phyloP scores from a whole-genome alignment of 2,113 vertebrate species.

The Pomatorhinus ruficollis region DNA sequence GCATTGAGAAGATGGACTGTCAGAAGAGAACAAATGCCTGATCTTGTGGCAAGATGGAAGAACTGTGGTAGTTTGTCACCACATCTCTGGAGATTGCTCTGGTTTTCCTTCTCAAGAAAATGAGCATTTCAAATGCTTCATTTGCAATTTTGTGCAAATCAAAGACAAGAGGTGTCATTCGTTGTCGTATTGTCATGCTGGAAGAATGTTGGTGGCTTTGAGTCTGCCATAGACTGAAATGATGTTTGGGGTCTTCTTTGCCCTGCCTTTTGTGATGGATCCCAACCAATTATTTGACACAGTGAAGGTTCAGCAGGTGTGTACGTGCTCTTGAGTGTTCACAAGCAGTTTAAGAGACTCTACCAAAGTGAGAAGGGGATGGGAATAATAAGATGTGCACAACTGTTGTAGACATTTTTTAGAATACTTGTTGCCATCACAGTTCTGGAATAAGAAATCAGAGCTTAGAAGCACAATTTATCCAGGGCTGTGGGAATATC shows the following conservation, averaged over 20 bases:
- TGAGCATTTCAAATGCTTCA: neutral
- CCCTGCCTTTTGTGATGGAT: neutral
- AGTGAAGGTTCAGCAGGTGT: neutral
- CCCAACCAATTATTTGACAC: neutral
- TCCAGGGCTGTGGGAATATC: neutral
- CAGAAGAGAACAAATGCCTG: neutral
- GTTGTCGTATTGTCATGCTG: neutral
- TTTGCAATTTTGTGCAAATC: neutral
- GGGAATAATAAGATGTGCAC: neutral
- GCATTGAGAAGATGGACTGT: neutral
- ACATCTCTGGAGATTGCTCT: neutral
- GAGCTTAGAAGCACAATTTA: neutral
- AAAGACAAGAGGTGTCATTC: neutral
- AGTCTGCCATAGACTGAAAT: neutral
- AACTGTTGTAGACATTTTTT: neutral
- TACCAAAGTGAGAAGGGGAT: neutral
- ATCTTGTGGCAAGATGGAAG: neutral
- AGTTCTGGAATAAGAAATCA: neutral
- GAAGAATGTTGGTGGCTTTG: neutral
- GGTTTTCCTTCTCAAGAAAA: neutral
- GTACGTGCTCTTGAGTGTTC: neutral
- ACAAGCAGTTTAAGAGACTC: neutral
- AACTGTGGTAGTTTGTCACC: neutral
- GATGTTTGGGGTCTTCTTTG: rapidly evolving
- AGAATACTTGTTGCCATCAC: neutral